phyloP scores from a whole-genome alignment of 2,797 vertebrate species.

The Prunella strophiata region DNA sequence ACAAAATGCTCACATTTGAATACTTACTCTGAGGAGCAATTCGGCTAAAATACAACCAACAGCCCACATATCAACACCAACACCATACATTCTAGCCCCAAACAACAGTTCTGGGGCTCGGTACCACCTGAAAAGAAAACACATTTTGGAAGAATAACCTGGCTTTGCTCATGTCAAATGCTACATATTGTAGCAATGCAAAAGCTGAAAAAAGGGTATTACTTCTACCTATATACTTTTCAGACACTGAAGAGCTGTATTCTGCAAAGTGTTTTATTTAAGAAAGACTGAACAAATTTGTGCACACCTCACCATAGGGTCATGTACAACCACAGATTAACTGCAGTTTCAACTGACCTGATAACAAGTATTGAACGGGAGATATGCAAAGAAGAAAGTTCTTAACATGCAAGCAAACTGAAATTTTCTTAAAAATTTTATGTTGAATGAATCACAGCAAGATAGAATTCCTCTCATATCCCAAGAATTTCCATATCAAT shows the following conservation, averaged over 20 bases:
- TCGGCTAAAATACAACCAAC: conserved; percentile 97
- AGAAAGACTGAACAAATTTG: background rate
- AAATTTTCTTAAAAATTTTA: background rate
- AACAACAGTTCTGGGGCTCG: conserved; percentile 94
- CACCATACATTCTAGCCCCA: conserved; percentile 96
- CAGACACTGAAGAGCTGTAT: background rate
- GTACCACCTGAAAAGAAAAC: conserved; percentile 87
- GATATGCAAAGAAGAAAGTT: background rate
- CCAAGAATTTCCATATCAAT: background rate
- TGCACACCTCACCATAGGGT: background rate
- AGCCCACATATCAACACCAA: conserved; percentile 98
- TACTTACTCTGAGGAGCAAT: conserved; percentile 90
- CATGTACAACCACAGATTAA: background rate
- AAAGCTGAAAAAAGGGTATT: background rate
- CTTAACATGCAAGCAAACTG: background rate
- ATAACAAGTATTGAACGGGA: background rate
- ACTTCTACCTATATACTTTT: background rate
- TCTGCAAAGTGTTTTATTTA: background rate
- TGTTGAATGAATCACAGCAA: background rate
- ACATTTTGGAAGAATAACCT: background rate
- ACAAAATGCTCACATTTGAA: background rate
- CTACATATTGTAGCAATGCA: background rate
- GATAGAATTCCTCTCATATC: background rate
- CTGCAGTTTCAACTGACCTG: background rate
- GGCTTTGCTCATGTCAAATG: background rate